These are phyloP conservation scores for Nasonia vitripennis DNA, from an alignment of 1,140 invertebrate species.

Conservation along the genomic window DNA sequence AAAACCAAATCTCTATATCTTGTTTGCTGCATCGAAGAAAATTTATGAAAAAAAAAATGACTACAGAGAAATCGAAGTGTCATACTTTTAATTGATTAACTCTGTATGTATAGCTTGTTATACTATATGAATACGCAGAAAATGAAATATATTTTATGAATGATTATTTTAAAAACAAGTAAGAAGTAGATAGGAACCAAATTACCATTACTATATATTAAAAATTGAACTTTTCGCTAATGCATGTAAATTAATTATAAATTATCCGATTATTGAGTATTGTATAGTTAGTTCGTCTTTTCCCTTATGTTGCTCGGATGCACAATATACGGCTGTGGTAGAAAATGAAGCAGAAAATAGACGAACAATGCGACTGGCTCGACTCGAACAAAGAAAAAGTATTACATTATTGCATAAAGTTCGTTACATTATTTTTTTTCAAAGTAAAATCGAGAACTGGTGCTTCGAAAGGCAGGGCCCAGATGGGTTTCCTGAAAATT, in stretches of 20 bases:
- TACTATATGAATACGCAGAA: background rate
- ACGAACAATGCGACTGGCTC: too few relatives aligned
- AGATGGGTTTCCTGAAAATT: background rate
- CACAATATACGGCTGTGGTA: slow-evolving; percentile 43
- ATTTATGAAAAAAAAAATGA: background rate
- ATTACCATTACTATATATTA: background rate
- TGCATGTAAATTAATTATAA: background rate
- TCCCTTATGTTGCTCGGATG: background rate
- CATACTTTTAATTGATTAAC: background rate
- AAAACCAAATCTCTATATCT: background rate
- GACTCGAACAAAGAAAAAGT: background rate
- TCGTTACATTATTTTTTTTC: background rate
- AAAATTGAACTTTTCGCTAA: background rate
- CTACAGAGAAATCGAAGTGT: background rate
- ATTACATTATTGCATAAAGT: background rate
- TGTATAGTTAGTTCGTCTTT: slow-evolving; percentile 23
- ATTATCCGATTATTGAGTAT: background rate
- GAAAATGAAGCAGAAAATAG: background rate
- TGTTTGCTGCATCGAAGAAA: background rate
- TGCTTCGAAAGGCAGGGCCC: background rate
- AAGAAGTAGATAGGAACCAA: background rate
- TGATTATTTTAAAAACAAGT: background rate
- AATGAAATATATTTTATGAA: slow-evolving; percentile 13
- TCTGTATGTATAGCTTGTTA: background rate
- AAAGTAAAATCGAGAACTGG: background rate